Base-by-base conservation (phyloP, 2,113 vertebrate genomes). In the Cryptotis parvus region DNA sequence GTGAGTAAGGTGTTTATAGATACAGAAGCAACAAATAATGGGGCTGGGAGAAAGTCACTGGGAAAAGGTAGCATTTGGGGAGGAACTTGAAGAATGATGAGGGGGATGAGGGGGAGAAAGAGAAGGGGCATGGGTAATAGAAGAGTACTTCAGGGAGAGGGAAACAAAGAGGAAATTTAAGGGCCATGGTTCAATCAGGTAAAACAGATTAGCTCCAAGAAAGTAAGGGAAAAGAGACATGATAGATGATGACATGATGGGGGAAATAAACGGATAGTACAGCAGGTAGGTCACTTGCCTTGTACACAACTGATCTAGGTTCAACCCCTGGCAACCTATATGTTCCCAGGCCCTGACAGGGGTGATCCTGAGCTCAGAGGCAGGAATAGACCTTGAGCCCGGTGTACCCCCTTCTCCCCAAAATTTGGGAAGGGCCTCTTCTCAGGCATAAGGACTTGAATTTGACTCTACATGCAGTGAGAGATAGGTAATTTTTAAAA, bases 1-100 rank as follows among this genome's bases (percentile, higher is more conserved):
- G 55, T n/a, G 18, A 85, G 91, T 69, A 73, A 58, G 92, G 29
- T n/a, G 9, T 29, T 81, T 93, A 69, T 6, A 90, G 33, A 90
- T 31, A 3, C 5, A 45, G 27, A 74, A 88, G 31, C 9, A 37
- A 9, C 79, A 90, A 90, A 70, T 63, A 43, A 33, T 63, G 0
- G 18, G 12, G 20, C 24, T 76, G 26, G 8, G 26, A n/a, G 66
- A 93, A 69, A 76, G 43, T 0, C 9, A 49, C 2, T 18, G 61
- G 83, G 35, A 49, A 49, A 16, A 86, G 39, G 22, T 0, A 39
- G 31, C 10, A 70, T 72, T 79, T 91, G 33, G 80, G 26, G 3
- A 33, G 43, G 20, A 24, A 10, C 63, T 93, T 86, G 52, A 93
- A 86, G 69, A 39, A 74, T 39, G 35, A 90, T 66, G 31, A 9